phyloP scores from a whole-genome alignment of 2,113 vertebrate species.

The Rhynchopsitta pachyrhyncha region DNA sequence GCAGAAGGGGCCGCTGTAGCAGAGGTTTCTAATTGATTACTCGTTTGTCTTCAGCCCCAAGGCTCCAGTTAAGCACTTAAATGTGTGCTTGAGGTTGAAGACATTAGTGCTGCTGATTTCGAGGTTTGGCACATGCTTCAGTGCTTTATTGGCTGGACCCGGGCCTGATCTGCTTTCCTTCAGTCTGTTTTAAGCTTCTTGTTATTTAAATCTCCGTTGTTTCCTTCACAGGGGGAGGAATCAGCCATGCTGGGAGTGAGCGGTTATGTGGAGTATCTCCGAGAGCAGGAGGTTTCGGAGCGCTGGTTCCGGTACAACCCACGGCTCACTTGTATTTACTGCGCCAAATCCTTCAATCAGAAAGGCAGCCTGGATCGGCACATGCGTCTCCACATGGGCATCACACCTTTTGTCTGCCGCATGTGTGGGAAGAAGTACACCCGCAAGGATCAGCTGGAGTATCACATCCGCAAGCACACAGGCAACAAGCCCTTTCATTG shows the following conservation, averaged over 20 bases:
- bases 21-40: conserved; percentile 43
- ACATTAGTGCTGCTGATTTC: conserved; percentile 26
- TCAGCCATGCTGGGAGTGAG: conserved; percentile 88
- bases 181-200: background rate
- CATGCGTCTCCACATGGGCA: conserved; percentile 99
- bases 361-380: conserved; percentile 98
- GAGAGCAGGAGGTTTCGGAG: conserved; percentile 94
- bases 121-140: conserved; percentile 14
- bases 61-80: conserved; percentile 47
- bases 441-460: conserved; percentile 98
- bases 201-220: background rate
- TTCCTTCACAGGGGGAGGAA: conserved; percentile 85
- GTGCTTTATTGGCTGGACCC: background rate
- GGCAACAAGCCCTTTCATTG: conserved; percentile 99
- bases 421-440: conserved; percentile 99
- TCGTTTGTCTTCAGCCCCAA: conserved; percentile 8
- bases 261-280: conserved; percentile 94
- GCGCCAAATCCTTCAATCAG: conserved; percentile 99
- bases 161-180: background rate
- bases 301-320: conserved; percentile 99
- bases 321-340: conserved; percentile 96
- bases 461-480: conserved; percentile 99
- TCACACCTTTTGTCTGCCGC: conserved; percentile 96
- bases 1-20: background rate
- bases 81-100: conserved; percentile 42